These are phyloP conservation scores for Triplophysa tibetana DNA, from an alignment of 2,113 vertebrate genomes.

Conservation along the genomic window DNA sequence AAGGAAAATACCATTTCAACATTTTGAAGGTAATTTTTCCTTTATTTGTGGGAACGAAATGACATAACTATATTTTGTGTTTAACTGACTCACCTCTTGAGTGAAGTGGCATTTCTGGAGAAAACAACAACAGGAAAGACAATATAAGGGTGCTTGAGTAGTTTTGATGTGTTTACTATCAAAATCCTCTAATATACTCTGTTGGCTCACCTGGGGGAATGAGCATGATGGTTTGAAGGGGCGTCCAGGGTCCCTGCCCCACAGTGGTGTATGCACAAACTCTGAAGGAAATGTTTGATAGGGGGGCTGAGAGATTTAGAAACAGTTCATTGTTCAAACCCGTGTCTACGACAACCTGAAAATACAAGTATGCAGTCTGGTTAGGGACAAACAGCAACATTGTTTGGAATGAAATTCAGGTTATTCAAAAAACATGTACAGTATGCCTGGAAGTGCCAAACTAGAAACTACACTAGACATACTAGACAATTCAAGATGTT, in stretches of 20 bases:
- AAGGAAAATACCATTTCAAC: not conserved
- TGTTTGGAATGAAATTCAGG: not conserved
- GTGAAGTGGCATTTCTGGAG: constrained; percentile 60
- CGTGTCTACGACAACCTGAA: constrained; percentile 74
- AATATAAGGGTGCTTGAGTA: not conserved
- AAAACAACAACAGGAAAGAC: constrained; percentile 17
- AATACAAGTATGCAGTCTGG: not conserved
- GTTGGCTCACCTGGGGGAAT: constrained; percentile 62
- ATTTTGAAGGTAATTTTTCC: not conserved
- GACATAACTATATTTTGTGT: not conserved
- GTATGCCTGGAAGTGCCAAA: too few relatives aligned
- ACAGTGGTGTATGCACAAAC: constrained; percentile 82
- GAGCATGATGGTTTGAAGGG: constrained; percentile 70
- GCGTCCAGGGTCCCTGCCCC: constrained; percentile 85
- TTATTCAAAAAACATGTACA: too few relatives aligned
- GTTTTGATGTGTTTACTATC: not conserved
- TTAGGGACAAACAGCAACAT: not conserved
- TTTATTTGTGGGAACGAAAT: too few relatives aligned
- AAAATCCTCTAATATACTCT: not conserved
- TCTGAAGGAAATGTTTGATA: constrained; percentile 78
- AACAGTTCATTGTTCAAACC: constrained; percentile 74
- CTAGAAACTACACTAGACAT: too few relatives aligned
- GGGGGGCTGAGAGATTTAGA: constrained; percentile 73
- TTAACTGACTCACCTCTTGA: constrained; percentile 65
- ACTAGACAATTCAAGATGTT: too few relatives aligned